Base-by-base conservation (phyloP, 2,888 invertebrate species). In the Agriopis leucophaearia region DNA sequence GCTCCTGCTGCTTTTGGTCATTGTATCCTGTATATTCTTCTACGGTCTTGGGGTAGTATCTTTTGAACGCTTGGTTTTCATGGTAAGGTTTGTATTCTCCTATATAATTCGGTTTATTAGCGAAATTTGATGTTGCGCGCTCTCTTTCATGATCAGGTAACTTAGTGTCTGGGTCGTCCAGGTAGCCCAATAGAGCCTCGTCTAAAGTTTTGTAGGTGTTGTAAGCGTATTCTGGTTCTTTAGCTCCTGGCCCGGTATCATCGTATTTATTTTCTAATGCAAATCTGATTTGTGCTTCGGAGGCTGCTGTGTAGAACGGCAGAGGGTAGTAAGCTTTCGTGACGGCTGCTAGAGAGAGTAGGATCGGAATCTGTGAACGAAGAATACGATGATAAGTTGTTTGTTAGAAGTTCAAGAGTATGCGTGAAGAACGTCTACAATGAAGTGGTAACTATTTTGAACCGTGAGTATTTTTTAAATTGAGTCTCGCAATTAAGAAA, bases 241-340 rank as follows among this genome's bases (percentile, higher is more conserved):
- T 88, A 0, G 91, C 88, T 6, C 91, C 93, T 0, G 94, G 94
- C 8, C 94, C 94, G 0, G 94, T 94, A 74, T 91, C 84, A 69
- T 94, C 94, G 68, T 90, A 94, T 71, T 89, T 88, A 82, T 90
- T 94, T 52, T 94, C 92, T 27, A 87, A 66, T 12, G 94, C 94
- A 70, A 90, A 92, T 48, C 83, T 82, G 52, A 92, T 87, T 74
- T 94, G 94, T 0, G 89, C 80, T 13, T 84, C 80, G 0, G 94
- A 88, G 0, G 94, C 94, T 1, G 87, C 89, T 1, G 90, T 87
- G 40, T 76, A 59, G 60, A 45, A 60, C 0, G 60, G 68, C 0
- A 59, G 54, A 4, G 27, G 73, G 70, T 18, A 47, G 35, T 27
- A 72, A 40, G 75, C 69, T 36, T 69, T 74, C 0, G 72, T 72